Base-by-base conservation (phyloP, 2,797 vertebrate species). In the Anas bahamensis region DNA sequence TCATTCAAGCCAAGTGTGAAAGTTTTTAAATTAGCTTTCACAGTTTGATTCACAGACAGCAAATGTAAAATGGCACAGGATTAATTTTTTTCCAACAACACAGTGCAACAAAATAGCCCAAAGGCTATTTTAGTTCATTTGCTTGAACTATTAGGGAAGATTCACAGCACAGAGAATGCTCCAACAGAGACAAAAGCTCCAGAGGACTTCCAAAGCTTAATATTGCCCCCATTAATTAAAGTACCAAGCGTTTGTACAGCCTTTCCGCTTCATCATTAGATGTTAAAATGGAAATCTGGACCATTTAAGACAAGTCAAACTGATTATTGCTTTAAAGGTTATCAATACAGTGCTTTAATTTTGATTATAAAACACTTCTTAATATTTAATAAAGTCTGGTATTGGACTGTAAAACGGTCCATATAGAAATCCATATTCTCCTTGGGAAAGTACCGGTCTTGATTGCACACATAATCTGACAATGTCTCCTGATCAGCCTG, bases 1-100 rank as follows among this genome's bases (percentile, higher is more conserved):
- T 98, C 97, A 96, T 97, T 98, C 97, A 98, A 97, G 97, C 95
- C 97, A 96, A 98, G 97, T 98, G 97, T 97, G 97, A 98, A 98
- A 97, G 97, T 98, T 98, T 97, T 96, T 97, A 98, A 98, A 98
- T 98, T 98, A 97, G 97, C 96, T 97, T 98, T 98, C 97, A 97
- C 97, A 97, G 97, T 98, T 98, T 97, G 97, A 98, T 97, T 98
- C 97, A 97, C 97, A 97, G 94, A 97, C 95, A 97, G 95, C 96
- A 98, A 98, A 97, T 97, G 96, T 96, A 98, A 97, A 97, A 96
- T 80, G 92, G 96, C 97, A 97, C 63, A 86, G 96, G 97, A 97
- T 97, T 97, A 97, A 96, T 98, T 97, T 97, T 94, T 74, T 33
- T 90, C 95, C 84, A 83, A 83, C 77, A 89, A 86, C 95, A 93